Percentiles rank a stretch among this genome's conserved stretches.
phyloP scores from a whole-genome alignment of 2,888 invertebrate species.

The Hemicrepidius hirtus region DNA sequence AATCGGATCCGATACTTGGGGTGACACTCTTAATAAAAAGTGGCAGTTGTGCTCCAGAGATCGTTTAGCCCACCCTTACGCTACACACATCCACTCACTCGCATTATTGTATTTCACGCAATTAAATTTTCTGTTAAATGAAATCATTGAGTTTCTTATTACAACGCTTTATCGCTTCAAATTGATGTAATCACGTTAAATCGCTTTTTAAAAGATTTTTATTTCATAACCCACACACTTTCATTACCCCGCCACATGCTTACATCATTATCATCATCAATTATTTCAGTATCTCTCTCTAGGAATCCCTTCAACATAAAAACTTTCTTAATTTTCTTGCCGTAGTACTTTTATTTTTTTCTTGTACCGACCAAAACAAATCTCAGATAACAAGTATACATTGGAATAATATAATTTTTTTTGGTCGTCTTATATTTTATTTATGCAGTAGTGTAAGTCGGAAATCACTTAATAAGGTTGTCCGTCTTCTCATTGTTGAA shows the following conservation, averaged over 20 bases:
- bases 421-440: too few relatives aligned
- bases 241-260: neutral
- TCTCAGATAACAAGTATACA: too few relatives aligned
- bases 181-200: conserved; percentile 48
- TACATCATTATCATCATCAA: too few relatives aligned
- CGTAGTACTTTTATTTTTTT: too few relatives aligned
- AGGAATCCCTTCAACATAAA: too few relatives aligned
- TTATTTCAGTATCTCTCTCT: too few relatives aligned
- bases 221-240: conserved; percentile 25
- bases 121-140: conserved; percentile 64
- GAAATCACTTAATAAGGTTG: too few relatives aligned
- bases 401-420: too few relatives aligned
- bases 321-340: too few relatives aligned
- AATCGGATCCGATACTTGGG: conserved; percentile 66
- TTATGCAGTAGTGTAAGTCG: too few relatives aligned
- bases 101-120: conserved; percentile 66
- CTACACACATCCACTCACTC: conserved; percentile 60
- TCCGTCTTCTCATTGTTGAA: too few relatives aligned
- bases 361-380: too few relatives aligned
- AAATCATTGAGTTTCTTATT: conserved; percentile 57
- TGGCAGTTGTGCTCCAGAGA: conserved; percentile 67
- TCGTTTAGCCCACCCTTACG: conserved; percentile 66
- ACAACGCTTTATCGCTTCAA: conserved; percentile 44
- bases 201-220: conserved; percentile 42
- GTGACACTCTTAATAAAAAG: conserved; percentile 70